A percentile compares a stretch with the other conserved stretches of the same genome.
Conservation (phyloP, 30 jellyfish, hydroid and myxozoan species). For the Haliclystus octoradiatus region DNA sequence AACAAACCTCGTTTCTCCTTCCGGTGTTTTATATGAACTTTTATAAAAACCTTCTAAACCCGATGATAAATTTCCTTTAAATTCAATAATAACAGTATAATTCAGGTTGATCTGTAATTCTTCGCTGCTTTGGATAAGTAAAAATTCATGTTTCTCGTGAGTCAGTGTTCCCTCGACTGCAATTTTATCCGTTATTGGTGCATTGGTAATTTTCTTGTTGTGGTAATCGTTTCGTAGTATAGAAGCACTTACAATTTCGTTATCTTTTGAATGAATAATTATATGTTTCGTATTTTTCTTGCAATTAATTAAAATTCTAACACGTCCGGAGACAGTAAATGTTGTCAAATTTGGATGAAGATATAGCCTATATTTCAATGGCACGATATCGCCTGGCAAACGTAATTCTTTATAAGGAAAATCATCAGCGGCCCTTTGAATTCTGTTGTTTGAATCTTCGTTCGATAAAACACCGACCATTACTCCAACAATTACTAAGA, state of each 20-base stretch:
- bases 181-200: neutral
- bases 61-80: conserved; percentile 63
- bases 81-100: conserved; percentile 42
- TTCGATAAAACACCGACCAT: conserved; percentile 77
- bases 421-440: conserved; percentile 28
- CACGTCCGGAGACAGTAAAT: conserved; percentile 48
- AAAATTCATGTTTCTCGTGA: conserved; percentile 39
- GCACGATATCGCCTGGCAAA: conserved; percentile 63
- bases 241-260: conserved; percentile 16
- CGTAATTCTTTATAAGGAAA: conserved; percentile 47
- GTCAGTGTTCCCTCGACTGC: conserved; percentile 1
- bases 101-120: conserved; percentile 24
- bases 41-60: conserved; percentile 79
- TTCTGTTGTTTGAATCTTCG: conserved; percentile 4
- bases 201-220: neutral
- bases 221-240: neutral
- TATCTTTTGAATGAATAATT: conserved; percentile 40
- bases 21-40: conserved; percentile 71
- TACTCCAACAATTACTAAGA: conserved; percentile 63
- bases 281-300: conserved; percentile 43
- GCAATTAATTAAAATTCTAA: conserved; percentile 44
- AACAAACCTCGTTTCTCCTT: conserved; percentile 65
- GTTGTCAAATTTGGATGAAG: conserved; percentile 90
- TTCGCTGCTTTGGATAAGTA: conserved; percentile 23
- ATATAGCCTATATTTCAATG: conserved; percentile 44